Percentiles rank a stretch among this genome's conserved stretches.
These are phyloP conservation scores for Rhombomys opimus DNA, from an alignment of 2,113 vertebrate species.

Conservation along the genomic window DNA sequence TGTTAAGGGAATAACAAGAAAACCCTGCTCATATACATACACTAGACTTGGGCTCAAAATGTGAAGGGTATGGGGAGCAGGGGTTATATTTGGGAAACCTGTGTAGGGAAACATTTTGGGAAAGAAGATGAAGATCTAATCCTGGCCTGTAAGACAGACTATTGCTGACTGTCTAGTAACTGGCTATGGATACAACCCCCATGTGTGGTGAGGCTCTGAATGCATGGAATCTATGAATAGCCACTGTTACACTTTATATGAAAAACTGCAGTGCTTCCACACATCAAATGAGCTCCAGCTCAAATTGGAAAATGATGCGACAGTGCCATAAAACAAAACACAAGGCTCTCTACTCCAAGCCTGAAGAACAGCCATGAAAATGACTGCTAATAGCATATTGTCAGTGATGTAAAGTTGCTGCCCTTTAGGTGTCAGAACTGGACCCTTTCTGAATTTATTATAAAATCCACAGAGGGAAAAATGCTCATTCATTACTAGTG, in stretches of 20 bases:
- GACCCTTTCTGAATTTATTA: constrained; percentile 73
- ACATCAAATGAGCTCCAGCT: not conserved
- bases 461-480: constrained; percentile 46
- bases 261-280: constrained; percentile 9
- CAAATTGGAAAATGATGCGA: constrained; percentile 7
- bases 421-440: constrained; percentile 64
- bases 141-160: not conserved
- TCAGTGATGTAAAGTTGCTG: constrained; percentile 54
- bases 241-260: not conserved
- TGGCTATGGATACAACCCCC: not conserved
- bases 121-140: not conserved
- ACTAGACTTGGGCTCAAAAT: not conserved
- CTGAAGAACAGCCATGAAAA: constrained; percentile 51
- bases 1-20: not conserved
- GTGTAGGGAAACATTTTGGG: not conserved
- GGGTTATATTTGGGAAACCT: not conserved
- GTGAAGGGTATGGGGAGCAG: too few species aligned
- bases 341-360: not conserved
- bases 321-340: constrained; percentile 40
- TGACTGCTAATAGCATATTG: constrained; percentile 59
- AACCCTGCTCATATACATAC: not conserved
- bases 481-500: constrained; percentile 52
- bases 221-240: not conserved
- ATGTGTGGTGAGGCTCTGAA: not conserved
- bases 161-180: not conserved